A percentile compares a stretch with the other conserved stretches of the same genome.
Conservation (phyloP, 2,888 invertebrate genomes). For the Parnassius glacialis region DNA sequence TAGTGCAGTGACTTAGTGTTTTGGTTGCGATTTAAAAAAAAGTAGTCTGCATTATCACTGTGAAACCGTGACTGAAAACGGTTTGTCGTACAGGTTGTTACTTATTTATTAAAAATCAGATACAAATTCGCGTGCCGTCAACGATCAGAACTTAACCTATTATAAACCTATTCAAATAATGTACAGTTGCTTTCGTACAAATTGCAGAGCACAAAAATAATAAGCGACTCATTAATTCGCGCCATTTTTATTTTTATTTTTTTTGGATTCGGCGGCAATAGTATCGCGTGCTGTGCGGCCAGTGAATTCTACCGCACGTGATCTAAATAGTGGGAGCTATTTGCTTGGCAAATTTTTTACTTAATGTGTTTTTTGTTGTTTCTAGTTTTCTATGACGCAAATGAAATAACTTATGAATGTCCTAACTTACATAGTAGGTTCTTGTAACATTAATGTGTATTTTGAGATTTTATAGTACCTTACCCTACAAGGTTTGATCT, state of each 20-base stretch:
- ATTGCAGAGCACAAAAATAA: conserved; percentile 13
- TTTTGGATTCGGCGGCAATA: conserved; percentile 34
- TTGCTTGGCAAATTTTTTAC: conserved; percentile 25
- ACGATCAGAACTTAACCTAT: conserved; percentile 19
- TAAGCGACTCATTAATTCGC: conserved; percentile 23
- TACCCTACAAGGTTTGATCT: no score
- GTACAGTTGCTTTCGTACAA: conserved; percentile 14
- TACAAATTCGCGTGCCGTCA: conserved; percentile 17
- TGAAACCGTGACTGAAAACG: conserved; percentile 5
- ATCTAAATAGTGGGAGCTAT: conserved; percentile 28
- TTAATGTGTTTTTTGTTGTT: conserved; percentile 24
- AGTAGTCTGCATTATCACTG: neutral
- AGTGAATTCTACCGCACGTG: conserved; percentile 30
- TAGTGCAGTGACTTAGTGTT: no score
- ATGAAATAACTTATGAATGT: conserved; percentile 24
- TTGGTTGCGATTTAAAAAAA: neutral
- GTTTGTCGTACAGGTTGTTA: neutral
- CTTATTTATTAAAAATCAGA: conserved; percentile 10
- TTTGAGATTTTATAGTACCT: no score
- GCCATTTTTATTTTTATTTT: conserved; percentile 20
- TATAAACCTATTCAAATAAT: conserved; percentile 22
- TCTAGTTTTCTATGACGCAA: conserved; percentile 57
- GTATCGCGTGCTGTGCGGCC: conserved; percentile 39
- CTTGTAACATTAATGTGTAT: neutral
- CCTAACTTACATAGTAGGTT: conserved; percentile 3